Evolutionary conservation across 2,797 vertebrate genomes (phyloP).

Genomic region (Anabacerthia variegaticeps): DNA sequence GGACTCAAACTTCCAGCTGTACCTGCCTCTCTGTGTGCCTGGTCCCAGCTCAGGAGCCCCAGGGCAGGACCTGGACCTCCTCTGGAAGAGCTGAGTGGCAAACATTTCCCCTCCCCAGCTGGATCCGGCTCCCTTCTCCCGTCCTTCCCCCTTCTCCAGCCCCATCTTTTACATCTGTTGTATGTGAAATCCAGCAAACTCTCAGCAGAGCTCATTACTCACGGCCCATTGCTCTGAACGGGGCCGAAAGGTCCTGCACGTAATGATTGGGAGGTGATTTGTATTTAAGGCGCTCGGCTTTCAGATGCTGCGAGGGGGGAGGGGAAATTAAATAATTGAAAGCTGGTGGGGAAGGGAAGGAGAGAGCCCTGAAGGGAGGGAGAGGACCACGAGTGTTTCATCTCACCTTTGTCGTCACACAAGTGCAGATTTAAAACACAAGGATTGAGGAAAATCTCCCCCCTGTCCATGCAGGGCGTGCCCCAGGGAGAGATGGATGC

Average conservation of each 20-base stretch:
- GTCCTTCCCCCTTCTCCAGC: constrained; percentile 61
- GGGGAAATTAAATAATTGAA: constrained; percentile 49
- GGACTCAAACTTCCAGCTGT: background rate
- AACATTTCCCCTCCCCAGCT: background rate
- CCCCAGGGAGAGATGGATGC: background rate
- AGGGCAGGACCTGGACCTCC: background rate
- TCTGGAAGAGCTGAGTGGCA: background rate
- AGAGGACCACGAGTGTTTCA: background rate
- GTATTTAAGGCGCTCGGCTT: constrained; percentile 85
- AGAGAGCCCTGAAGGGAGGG: background rate
- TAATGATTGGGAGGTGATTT: constrained; percentile 94
- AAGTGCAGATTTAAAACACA: background rate
- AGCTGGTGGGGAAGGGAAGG: constrained; percentile 10
- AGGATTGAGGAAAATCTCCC: background rate
- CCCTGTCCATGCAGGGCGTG: fast-evolving
- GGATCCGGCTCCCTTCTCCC: background rate
- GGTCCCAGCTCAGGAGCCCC: background rate
- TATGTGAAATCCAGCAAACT: constrained; percentile 86
- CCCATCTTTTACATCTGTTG: constrained; percentile 82
- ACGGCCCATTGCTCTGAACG: constrained; percentile 68
- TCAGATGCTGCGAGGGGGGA: background rate
- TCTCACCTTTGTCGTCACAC: fast-evolving
- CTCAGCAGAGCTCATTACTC: constrained; percentile 94
- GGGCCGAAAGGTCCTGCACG: constrained; percentile 86
- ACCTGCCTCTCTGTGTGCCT: background rate